Base-by-base conservation (phyloP, 2,888 invertebrate species). In the Cataglyphis altisquamis region DNA sequence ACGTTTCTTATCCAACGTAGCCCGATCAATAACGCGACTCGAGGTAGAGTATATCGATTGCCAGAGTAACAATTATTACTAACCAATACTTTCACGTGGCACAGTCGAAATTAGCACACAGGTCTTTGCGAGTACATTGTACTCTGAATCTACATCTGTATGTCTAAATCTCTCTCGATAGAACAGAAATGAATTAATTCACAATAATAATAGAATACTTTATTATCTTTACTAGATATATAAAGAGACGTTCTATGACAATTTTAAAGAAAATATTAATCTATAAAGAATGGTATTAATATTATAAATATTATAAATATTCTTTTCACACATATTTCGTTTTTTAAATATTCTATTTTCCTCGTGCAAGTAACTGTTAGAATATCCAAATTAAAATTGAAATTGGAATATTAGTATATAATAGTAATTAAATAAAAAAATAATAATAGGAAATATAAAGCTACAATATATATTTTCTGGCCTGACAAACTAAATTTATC, bases 51-150 rank as follows among this genome's bases (percentile, higher is more conserved):
- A 83, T 88, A 90, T 88, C 90, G 89, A 90, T 90, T 90, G 85
- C 84, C 86, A 82, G 85, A 86, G 88, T 86, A 88, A 88, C 90
- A 88, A 89, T 90, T 90, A 90, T 90, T 89, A 84, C 90, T 74
- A 81, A 89, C 88, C 88, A 82, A 89, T 89, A 87, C 77, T 84
- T 81, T 83, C 72, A 21, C 80, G 12, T 66, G 60, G 36, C 45
- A 29, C 55, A 36, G 45, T 80, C 74, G 73, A 73, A 73, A 80
- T 80, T 80, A 55, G 81, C 81, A 29, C 66, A 6, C 62, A 10
- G 36, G 1, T n/a, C 18, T n/a, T 25, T 25, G 48, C 39, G 63
- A 15, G 39, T 25, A 60, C 36, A 62, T n/a, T 32, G 48, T 67
- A 48, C 29, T 67, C 55, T 15, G 41, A 21, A 62, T 32, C 41